Base-by-base conservation (phyloP, 2,888 invertebrate genomes). In the Dusona sp. region DNA sequence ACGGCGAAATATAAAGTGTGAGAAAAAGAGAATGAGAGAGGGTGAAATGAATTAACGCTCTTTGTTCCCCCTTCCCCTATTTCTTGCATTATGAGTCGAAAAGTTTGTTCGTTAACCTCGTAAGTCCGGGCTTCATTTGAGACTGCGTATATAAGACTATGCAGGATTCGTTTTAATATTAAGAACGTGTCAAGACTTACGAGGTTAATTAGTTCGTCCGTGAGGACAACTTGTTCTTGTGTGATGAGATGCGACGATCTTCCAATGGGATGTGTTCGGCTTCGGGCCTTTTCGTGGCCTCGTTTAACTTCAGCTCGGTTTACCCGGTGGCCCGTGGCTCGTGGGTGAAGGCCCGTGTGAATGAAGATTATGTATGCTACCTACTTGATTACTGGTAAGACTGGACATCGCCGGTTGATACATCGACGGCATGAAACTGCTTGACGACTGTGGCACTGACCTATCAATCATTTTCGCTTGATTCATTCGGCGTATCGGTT, bases 251-350 rank as follows among this genome's bases (percentile, higher is more conserved):
- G 67, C 74, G 74, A 61, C 36, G 84, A 84, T 79, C 85, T 84
- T 88, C 67, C 83, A 29, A 61, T 73, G 22, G 64, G 72, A 36
- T 81, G 74, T 54, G 86, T 80, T 83, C 80, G 87, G 42, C 87
- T 72, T 74, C 57, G 83, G 84, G 36, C 85, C 73, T 61, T 82
- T 82, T 51, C 36, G 36, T 70, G 81, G 84, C 86, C 86, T 81
- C 42, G 89, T 89, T 90, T 92, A 92, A 89, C 92, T 92, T 92
- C 92, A 92, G 92, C 92, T 92, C 61, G 92, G 92, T 85, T 92
- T 92, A 54, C 90, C 90, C 29, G 92, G 90, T 19, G 92, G 92
- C 72, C 92, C 92, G 72, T 92, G 92, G 75, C 91, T 92, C 84
- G 92, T 90, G 36, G 92, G 92, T 83, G 92, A 91, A 48, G 92